A percentile compares a stretch with the other conserved stretches of the same genome.
These are phyloP conservation scores for Calliphora vicina DNA, from an alignment of 1,140 invertebrate genomes.

Conservation along the genomic window DNA sequence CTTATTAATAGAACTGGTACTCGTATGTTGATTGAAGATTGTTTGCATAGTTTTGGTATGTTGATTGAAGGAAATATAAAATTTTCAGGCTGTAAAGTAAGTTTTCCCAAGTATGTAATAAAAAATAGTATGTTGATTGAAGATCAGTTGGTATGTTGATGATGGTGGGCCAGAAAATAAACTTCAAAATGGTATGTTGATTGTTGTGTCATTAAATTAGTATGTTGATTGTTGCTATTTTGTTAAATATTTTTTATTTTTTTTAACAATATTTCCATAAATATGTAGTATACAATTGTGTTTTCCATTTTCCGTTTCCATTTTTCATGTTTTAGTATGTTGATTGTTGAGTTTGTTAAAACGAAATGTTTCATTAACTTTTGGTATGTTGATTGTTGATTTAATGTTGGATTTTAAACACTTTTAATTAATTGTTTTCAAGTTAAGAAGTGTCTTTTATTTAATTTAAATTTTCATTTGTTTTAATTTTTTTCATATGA, in stretches of 20 bases:
- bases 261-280: background rate
- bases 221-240: background rate
- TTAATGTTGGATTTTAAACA: background rate
- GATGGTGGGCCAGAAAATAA: background rate
- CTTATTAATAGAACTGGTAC: too few species aligned
- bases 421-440: background rate
- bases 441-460: background rate
- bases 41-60: slow-evolving; percentile 10
- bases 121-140: slow-evolving; percentile 34
- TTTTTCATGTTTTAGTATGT: slow-evolving; percentile 1
- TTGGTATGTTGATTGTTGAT: background rate
- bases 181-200: background rate
- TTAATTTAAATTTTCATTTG: background rate
- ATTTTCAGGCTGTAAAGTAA: too few species aligned
- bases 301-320: background rate
- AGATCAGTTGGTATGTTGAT: slow-evolving; percentile 25
- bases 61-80: slow-evolving; percentile 17
- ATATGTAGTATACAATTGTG: background rate
- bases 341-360: slow-evolving; percentile 4
- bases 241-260: background rate
- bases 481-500: too few species aligned
- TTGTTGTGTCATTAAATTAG: background rate
- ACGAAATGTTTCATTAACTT: background rate
- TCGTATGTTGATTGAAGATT: background rate
- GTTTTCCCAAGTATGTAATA: background rate